Conservation (phyloP, 2,888 invertebrate species). For the Pterostichus niger region DNA sequence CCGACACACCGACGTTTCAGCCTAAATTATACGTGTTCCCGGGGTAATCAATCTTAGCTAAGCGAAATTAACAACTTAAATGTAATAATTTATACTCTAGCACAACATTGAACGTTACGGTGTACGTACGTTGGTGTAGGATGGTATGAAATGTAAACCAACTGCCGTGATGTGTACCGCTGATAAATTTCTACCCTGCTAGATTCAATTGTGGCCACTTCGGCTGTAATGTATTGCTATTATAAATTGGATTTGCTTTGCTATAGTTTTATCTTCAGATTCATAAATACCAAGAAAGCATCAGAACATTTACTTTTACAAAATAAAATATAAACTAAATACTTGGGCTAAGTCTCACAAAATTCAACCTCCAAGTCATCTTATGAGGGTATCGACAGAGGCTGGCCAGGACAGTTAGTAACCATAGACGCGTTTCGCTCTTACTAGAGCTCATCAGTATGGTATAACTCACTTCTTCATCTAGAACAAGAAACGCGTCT, state of each 20-base stretch:
- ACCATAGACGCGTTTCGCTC: too few species aligned
- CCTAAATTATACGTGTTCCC: constrained; percentile 64
- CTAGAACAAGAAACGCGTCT: too few species aligned
- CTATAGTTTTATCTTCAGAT: neutral
- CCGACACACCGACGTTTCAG: constrained; percentile 58
- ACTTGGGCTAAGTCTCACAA: too few species aligned
- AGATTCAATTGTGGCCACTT: constrained; percentile 40
- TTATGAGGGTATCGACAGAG: too few species aligned
- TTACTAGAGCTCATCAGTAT: too few species aligned
- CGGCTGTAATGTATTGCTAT: constrained; percentile 19
- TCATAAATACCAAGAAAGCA: too few species aligned
- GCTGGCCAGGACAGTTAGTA: too few species aligned
- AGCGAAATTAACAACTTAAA: constrained; percentile 66
- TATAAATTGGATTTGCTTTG: constrained; percentile 16
- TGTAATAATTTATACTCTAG: constrained; percentile 61
- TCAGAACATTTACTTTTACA: too few species aligned
- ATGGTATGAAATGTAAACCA: constrained; percentile 47
- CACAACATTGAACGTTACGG: constrained; percentile 2
- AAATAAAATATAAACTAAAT: too few species aligned
- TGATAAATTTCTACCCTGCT: constrained; percentile 39
- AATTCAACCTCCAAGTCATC: too few species aligned
- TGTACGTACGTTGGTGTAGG: neutral
- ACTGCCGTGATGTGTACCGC: constrained; percentile 35
- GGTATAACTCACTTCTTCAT: too few species aligned
- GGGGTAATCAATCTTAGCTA: constrained; percentile 65